These are phyloP conservation scores for Eupeodes luniger DNA, from an alignment of 2,888 invertebrate species.

Conservation along the genomic window DNA sequence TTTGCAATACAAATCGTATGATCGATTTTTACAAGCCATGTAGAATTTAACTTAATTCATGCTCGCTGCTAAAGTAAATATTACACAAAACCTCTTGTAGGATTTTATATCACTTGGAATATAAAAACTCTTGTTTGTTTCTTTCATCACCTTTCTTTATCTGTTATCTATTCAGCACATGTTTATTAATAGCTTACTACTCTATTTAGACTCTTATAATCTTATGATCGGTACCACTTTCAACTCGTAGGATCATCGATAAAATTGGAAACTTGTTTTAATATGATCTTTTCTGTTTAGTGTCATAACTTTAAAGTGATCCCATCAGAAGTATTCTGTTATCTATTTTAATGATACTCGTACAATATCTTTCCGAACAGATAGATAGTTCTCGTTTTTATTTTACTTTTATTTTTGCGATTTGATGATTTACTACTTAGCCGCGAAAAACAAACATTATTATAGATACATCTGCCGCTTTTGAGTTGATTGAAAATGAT, in stretches of 20 bases:
- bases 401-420: not conserved
- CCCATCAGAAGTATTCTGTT: not conserved
- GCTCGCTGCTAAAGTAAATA: too few species aligned
- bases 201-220: not conserved
- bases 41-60: too few species aligned
- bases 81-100: too few species aligned
- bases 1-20: too few species aligned
- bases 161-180: not conserved
- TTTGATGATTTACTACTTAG: too few species aligned
- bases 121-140: not conserved
- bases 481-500: too few species aligned
- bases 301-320: not conserved
- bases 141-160: not conserved
- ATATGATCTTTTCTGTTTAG: not conserved
- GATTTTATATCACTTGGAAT: not conserved
- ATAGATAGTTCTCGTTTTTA: not conserved
- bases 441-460: too few species aligned
- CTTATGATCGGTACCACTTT: not conserved
- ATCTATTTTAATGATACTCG: not conserved
- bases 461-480: too few species aligned
- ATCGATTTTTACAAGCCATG: too few species aligned
- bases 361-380: not conserved
- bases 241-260: not conserved
- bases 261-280: not conserved
- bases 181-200: not conserved